These are phyloP conservation scores for Danionella cerebrum DNA, from an alignment of 2,113 vertebrate species.

Conservation along the genomic window DNA sequence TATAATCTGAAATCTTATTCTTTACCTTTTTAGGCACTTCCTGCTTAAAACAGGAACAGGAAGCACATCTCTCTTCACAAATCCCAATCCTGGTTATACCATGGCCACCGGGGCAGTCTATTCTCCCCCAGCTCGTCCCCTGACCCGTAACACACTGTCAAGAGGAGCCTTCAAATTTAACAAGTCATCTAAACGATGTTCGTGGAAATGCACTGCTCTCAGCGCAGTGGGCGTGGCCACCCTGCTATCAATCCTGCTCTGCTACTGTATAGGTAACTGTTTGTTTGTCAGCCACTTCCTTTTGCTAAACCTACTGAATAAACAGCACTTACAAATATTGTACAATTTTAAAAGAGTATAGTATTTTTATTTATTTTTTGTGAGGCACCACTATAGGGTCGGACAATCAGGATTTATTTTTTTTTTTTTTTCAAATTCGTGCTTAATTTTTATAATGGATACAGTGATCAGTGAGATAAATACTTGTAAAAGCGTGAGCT, in stretches of 20 bases:
- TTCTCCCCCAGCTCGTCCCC: constrained; percentile 89
- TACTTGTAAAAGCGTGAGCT: too few relatives aligned
- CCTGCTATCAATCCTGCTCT: constrained; percentile 87
- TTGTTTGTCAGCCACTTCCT: constrained; percentile 31
- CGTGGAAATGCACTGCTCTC: constrained; percentile 96
- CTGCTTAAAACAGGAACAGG: constrained; percentile 98
- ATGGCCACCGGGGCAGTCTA: constrained; percentile 97
- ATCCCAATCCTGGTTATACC: constrained; percentile 92
- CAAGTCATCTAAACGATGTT: constrained; percentile 94
- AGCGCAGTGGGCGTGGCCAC: constrained; percentile 89
- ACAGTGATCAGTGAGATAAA: too few relatives aligned
- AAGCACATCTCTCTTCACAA: constrained; percentile 92
- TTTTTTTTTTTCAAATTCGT: too few relatives aligned
- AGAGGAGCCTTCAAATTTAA: constrained; percentile 98
- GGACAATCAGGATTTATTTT: too few relatives aligned
- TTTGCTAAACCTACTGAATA: too few relatives aligned
- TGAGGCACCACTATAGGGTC: too few relatives aligned
- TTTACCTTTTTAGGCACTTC: constrained; percentile 78
- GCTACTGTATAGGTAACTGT: constrained; percentile 91
- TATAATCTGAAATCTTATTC: neutral
- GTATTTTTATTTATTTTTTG: too few relatives aligned
- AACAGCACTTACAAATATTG: too few relatives aligned
- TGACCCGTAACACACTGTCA: constrained; percentile 90
- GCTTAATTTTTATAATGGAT: too few relatives aligned
- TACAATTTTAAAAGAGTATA: too few relatives aligned